These are phyloP conservation scores for Pagetopsis macropterus DNA, from an alignment of 2,797 vertebrate species.

Conservation along the genomic window DNA sequence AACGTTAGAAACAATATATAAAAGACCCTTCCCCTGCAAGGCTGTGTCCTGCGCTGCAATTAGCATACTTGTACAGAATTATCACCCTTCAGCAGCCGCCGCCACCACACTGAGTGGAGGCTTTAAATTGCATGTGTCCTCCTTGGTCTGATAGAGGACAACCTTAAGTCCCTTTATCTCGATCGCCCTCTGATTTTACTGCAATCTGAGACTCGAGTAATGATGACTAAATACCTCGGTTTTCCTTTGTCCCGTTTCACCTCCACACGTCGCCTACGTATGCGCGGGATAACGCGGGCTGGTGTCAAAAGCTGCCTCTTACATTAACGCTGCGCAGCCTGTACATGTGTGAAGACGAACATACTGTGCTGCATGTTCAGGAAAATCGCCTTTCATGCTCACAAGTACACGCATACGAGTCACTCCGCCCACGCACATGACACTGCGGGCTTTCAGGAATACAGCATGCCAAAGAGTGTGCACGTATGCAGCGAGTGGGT, in stretches of 20 bases:
- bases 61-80: slow-evolving; percentile 74
- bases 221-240: slow-evolving; percentile 46
- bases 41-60: slow-evolving; percentile 67
- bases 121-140: slow-evolving; percentile 69
- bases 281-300: neutral
- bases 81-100: slow-evolving; percentile 71
- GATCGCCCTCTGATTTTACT: neutral
- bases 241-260: slow-evolving; percentile 44
- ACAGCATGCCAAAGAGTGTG: slow-evolving; percentile 49
- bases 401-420: slow-evolving; percentile 58
- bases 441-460: slow-evolving; percentile 57
- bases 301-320: slow-evolving; percentile 29
- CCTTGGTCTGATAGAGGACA: slow-evolving; percentile 48
- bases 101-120: slow-evolving; percentile 43
- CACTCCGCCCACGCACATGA: slow-evolving; percentile 67
- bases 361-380: slow-evolving; percentile 55
- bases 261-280: slow-evolving; percentile 16
- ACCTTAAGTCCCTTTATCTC: slow-evolving; percentile 42
- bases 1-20: slow-evolving; percentile 76
- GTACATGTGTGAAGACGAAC: slow-evolving; percentile 43
- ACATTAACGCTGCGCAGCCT: slow-evolving; percentile 20
- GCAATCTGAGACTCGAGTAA: slow-evolving; percentile 48
- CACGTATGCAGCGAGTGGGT: slow-evolving; percentile 69
- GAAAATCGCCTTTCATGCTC: slow-evolving; percentile 52
- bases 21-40: slow-evolving; percentile 69